These are phyloP conservation scores for Ormia ochracea DNA, from an alignment of 2,888 invertebrate genomes.

Conservation along the genomic window DNA sequence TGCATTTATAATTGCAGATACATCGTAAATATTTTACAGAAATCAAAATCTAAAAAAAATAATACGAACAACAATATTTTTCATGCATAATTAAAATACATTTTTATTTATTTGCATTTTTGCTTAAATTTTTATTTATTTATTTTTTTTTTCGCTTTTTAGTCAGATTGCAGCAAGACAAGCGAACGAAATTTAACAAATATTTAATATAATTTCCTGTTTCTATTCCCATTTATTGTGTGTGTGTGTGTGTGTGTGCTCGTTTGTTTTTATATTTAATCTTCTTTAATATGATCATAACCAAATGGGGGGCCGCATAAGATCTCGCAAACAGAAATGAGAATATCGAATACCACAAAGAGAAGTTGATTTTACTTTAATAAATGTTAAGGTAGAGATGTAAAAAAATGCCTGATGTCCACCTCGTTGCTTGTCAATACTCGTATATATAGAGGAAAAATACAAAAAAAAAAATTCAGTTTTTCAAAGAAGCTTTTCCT, in stretches of 20 bases:
- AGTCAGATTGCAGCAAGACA: slow-evolving; percentile 45
- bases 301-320: slow-evolving; percentile 62
- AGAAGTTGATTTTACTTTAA: slow-evolving; percentile 8
- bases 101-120: slow-evolving; percentile 42
- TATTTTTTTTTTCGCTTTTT: slow-evolving; percentile 11
- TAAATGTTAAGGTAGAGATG: slow-evolving; percentile 54
- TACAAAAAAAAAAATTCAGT: not conserved
- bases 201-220: slow-evolving; percentile 5
- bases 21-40: slow-evolving; percentile 4
- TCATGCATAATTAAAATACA: slow-evolving; percentile 60
- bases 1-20: not conserved
- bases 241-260: not conserved
- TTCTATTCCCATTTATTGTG: not conserved
- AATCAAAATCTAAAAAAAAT: slow-evolving; percentile 14
- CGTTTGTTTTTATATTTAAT: slow-evolving; percentile 26
- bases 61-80: slow-evolving; percentile 23
- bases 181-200: not conserved
- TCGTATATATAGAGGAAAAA: no score
- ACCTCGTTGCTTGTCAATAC: slow-evolving; percentile 58
- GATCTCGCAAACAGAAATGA: slow-evolving; percentile 47
- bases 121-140: slow-evolving; percentile 2
- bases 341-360: slow-evolving; percentile 36
- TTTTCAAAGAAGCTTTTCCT: slow-evolving; percentile 30
- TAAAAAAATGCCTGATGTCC: slow-evolving; percentile 57
- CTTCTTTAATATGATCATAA: slow-evolving; percentile 55